phyloP scores from a whole-genome alignment of 2,113 vertebrate genomes.

The Odocoileus hemionus region DNA sequence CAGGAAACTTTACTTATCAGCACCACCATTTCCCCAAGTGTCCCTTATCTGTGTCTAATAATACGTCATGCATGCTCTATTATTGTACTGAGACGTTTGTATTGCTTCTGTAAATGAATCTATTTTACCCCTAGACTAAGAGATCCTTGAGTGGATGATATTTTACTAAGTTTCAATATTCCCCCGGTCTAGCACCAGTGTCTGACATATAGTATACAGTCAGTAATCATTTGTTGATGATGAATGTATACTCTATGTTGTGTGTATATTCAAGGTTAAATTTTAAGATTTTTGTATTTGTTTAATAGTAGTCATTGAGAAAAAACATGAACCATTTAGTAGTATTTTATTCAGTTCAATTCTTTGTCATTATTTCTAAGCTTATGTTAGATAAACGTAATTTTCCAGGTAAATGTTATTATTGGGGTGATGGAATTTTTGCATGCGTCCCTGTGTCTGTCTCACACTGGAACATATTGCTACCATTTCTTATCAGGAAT shows the following conservation, averaged over 20 bases:
- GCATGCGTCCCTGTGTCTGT: background rate
- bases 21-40: too few species aligned
- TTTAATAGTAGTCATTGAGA: background rate
- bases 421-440: conserved; percentile 2
- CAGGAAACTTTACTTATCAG: background rate
- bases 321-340: background rate
- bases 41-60: background rate
- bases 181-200: background rate
- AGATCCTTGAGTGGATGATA: background rate
- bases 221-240: background rate
- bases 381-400: background rate
- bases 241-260: background rate
- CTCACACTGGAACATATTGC: background rate
- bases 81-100: background rate
- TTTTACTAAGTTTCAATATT: conserved; percentile 12
- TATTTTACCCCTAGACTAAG: background rate
- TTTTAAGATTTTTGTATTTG: background rate
- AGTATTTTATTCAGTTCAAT: conserved; percentile 12
- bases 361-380: background rate
- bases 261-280: conserved; percentile 10
- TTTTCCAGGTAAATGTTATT: conserved; percentile 10
- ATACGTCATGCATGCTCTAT: background rate
- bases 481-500: conserved; percentile 2
- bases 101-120: background rate
- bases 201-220: background rate